Base-by-base conservation (phyloP, 2,797 vertebrate genomes). In the Tokudaia tokunoshimensis region DNA sequence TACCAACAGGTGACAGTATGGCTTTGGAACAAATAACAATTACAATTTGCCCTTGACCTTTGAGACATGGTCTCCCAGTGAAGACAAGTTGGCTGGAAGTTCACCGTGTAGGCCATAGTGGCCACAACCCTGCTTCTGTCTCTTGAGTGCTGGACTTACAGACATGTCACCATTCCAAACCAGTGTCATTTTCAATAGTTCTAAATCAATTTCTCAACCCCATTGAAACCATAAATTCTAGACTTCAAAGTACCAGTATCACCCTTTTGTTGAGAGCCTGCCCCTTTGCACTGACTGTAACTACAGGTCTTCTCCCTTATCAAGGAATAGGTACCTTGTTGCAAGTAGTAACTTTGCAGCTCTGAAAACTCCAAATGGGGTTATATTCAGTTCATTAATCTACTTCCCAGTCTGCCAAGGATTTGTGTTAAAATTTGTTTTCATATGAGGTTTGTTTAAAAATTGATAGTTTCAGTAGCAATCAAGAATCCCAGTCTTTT, bases 1-100 rank as follows among this genome's bases (percentile, higher is more conserved):
- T 44, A 87, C 91, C 97, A 96, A 59, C 89, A 96, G 96, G 83
- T 98, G 96, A 72, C 92, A 97, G 89, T 89, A 94, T 92, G 97
- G 95, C 65, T 92, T 96, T 29, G 63, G 83, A 14, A 83, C 79
- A 82, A 96, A 81, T 19, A 70, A 52, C 4, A 22, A 11, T 26
- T 29, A 19, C 6, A n/a, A 1, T 2, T 17, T 41, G 22, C 2
- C 1, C 29, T 61, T 89, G 15, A 4, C 13, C 57, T 59, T 74
- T 74, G 65, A 74, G 29, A 26, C 37, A 59, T 29, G 26, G 44
- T 81, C 24, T 67, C 44, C 29, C 52, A 20, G 2, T 59, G 19
- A 24, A 75, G 17, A 22, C 55, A 34, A 2, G 31, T n/a, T 63
- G 72, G 72, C 29, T 63, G 19, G 41, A 50, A 59, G 29, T 12